These are phyloP conservation scores for Rhynchomys soricoides DNA, from an alignment of 2,113 vertebrate species.

Conservation along the genomic window DNA sequence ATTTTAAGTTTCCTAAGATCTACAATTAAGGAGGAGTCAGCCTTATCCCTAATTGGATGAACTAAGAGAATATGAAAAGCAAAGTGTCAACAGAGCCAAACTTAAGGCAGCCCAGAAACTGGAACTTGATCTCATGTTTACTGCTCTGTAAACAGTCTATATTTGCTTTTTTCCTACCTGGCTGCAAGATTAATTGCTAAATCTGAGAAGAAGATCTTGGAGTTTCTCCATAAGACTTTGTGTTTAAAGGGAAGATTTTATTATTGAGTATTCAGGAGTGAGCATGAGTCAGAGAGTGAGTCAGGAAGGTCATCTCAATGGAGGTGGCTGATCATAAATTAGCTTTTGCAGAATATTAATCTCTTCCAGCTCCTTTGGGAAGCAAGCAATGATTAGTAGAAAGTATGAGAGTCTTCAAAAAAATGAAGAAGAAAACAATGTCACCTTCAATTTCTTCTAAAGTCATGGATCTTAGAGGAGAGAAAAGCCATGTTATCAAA, in stretches of 20 bases:
- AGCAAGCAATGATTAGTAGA: conserved; percentile 48
- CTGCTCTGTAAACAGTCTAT: conserved; percentile 17
- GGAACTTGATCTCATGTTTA: not conserved
- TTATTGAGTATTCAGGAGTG: conserved; percentile 41
- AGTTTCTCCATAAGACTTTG: conserved; percentile 49
- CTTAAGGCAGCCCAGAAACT: not conserved
- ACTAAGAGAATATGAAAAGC: not conserved
- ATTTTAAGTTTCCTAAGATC: conserved; percentile 11
- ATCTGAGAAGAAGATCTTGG: conserved; percentile 16
- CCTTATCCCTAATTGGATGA: not conserved
- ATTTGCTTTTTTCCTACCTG: conserved; percentile 10
- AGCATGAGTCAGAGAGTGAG: conserved; percentile 68
- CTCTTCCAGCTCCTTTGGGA: conserved; percentile 38
- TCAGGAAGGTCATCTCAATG: conserved; percentile 59
- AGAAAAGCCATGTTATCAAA: not conserved
- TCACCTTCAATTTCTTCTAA: conserved; percentile 56
- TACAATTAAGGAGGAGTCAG: not conserved
- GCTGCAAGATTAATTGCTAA: conserved; percentile 58
- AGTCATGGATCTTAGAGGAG: conserved; percentile 3
- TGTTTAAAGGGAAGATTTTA: conserved; percentile 59
- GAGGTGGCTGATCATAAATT: conserved; percentile 65
- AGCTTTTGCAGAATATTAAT: conserved; percentile 67
- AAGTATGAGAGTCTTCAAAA: conserved; percentile 37
- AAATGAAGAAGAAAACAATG: not conserved
- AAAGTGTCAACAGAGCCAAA: not conserved